A percentile compares a stretch with the other conserved stretches of the same genome.
These are phyloP conservation scores for Sapajus apella DNA, from an alignment of 2,113 vertebrate genomes.

Conservation along the genomic window DNA sequence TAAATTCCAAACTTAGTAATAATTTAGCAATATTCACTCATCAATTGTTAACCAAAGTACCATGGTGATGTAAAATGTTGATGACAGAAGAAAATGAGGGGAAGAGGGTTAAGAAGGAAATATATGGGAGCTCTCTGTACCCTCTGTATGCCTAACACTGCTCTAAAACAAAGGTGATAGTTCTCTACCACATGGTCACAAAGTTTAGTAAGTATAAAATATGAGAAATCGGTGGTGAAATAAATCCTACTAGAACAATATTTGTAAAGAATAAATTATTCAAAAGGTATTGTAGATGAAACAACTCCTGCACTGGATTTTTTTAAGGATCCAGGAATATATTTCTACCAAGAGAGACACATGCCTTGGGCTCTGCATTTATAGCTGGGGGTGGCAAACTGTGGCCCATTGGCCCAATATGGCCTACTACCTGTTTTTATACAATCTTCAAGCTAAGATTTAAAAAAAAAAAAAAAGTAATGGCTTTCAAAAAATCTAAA, in stretches of 20 bases:
- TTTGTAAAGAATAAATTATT: not conserved
- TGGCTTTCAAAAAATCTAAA: not conserved
- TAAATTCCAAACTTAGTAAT: not conserved
- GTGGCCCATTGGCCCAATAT: fast-evolving
- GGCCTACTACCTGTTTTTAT: not conserved
- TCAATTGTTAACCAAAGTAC: not conserved
- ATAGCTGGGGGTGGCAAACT: too few species aligned
- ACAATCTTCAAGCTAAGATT: not conserved
- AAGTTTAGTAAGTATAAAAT: not conserved
- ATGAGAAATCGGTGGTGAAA: not conserved
- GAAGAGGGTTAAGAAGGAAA: not conserved
- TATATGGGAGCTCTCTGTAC: not conserved
- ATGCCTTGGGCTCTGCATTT: not conserved
- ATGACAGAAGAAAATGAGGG: not conserved
- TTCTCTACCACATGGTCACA: not conserved
- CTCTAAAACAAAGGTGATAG: not conserved
- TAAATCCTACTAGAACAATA: not conserved
- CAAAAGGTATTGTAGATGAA: not conserved
- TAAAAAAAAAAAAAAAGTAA: too few species aligned
- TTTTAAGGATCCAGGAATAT: not conserved
- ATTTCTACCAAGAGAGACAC: not conserved
- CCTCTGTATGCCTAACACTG: not conserved
- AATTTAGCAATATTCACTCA: not conserved
- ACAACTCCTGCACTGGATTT: not conserved
- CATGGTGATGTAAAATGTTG: not conserved